These are phyloP conservation scores for Ploceus nigricollis DNA, from an alignment of 2,113 vertebrate species.

Conservation along the genomic window DNA sequence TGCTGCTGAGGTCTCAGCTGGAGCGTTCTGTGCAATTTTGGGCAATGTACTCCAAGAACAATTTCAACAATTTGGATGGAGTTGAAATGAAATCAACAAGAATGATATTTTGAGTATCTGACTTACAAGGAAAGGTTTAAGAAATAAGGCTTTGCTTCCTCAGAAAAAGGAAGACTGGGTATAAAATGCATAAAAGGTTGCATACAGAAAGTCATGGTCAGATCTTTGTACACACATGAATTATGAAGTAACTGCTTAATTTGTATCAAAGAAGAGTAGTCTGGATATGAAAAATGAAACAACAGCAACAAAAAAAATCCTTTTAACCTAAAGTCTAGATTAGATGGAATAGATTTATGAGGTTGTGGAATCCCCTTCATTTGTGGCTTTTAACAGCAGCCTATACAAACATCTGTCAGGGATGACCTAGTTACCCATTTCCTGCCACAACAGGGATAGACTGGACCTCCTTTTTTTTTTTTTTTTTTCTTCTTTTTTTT, in stretches of 20 bases:
- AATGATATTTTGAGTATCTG: constrained; percentile 6
- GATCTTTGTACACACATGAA: not conserved
- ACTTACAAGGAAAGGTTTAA: not conserved
- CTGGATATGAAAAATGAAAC: not conserved
- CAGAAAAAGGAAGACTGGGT: not conserved
- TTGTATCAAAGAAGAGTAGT: not conserved
- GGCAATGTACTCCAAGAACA: not conserved
- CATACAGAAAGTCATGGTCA: not conserved
- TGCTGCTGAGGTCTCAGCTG: not conserved
- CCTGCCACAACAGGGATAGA: constrained; percentile 10
- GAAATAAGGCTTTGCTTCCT: not conserved
- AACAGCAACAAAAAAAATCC: not conserved
- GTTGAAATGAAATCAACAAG: constrained; percentile 13
- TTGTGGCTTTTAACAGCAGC: constrained; percentile 43
- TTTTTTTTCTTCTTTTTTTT: not conserved
- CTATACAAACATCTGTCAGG: constrained; percentile 45
- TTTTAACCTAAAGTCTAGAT: constrained; percentile 15
- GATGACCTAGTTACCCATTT: constrained; percentile 57
- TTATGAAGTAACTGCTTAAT: not conserved
- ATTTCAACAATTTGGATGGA: constrained; percentile 15
- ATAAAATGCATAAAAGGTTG: not conserved
- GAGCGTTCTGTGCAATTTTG: constrained; percentile 1
- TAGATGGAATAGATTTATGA: constrained; percentile 27
- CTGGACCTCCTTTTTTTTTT: not conserved
- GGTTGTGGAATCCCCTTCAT: constrained; percentile 29